Conservation (phyloP, 2,113 vertebrate species). For the Corapipo altera region DNA sequence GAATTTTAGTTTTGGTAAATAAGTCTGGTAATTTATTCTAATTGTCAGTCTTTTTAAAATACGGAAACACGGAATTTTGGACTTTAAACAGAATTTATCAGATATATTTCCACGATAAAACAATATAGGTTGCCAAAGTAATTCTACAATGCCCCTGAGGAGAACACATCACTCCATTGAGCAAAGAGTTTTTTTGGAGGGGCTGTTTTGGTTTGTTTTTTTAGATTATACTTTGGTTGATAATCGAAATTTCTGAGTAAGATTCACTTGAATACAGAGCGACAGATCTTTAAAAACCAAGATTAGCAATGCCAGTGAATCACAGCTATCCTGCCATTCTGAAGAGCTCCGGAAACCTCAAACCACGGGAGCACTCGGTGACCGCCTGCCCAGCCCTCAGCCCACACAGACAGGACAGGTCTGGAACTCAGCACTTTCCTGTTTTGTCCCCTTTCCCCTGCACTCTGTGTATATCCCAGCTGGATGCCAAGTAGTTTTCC, state of each 20-base stretch:
- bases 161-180: background rate
- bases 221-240: background rate
- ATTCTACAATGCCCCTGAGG: background rate
- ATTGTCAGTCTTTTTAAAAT: background rate
- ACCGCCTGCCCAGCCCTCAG: background rate
- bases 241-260: background rate
- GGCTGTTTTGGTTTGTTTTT: accelerated
- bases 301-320: background rate
- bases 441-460: background rate
- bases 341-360: background rate
- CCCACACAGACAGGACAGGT: background rate
- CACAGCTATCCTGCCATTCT: background rate
- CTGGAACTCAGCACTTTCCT: background rate
- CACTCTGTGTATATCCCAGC: accelerated
- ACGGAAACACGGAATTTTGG: background rate
- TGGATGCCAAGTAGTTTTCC: background rate
- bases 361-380: background rate
- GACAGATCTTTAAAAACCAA: background rate
- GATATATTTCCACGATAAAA: background rate
- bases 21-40: background rate
- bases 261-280: background rate
- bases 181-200: accelerated
- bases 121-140: background rate
- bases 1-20: background rate
- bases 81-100: background rate